Base-by-base conservation (phyloP, 2,113 vertebrate genomes). In the Oncorhynchus clarkii region DNA sequence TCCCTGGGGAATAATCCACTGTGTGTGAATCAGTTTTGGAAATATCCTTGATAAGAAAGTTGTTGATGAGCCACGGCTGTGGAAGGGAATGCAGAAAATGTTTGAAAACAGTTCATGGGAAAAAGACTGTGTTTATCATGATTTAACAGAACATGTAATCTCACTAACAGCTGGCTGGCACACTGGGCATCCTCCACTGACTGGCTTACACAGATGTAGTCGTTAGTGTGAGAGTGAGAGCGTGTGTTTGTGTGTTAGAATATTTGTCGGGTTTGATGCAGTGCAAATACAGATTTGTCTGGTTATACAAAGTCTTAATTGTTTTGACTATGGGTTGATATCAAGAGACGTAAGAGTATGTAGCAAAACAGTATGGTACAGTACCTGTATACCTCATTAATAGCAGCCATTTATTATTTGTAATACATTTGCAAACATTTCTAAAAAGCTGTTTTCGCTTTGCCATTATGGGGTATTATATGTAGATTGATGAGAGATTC, bases 141-240 rank as follows among this genome's bases (percentile, higher is more conserved):
- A 79, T 82, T 80, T 60, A 45, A 79, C 18, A 66, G 76, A 85
- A 77, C 85, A 78, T 73, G 80, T 82, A 79, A 2, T 48, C 59
- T 73, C 72, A 73, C 82, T 82, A 84, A 79, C 89, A 89, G 85
- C 88, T 88, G 85, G 83, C 75, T 88, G 85, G 83, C 75, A 75
- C 31, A 26, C 20, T 48, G 71, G 67, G 74, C 73, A 70, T 75
- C 79, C 84, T 82, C 78, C 78, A 87, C 5, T 71, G 83, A 81
- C 70, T 6, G 66, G 51, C 29, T 48, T 75, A 77, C 81, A 76
- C 85, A 84, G 81, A 84, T 89, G 81, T 72, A 74, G 73, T 69
- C 16, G 71, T 77, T 78, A 73, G 68, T 76, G 80, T 45, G 9
- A 45, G 9, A 12, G 2, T 45, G 39, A 11, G 39, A 9, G 39